Conservation (phyloP, 2,888 invertebrate species). For the Ernsta delagoae region DNA sequence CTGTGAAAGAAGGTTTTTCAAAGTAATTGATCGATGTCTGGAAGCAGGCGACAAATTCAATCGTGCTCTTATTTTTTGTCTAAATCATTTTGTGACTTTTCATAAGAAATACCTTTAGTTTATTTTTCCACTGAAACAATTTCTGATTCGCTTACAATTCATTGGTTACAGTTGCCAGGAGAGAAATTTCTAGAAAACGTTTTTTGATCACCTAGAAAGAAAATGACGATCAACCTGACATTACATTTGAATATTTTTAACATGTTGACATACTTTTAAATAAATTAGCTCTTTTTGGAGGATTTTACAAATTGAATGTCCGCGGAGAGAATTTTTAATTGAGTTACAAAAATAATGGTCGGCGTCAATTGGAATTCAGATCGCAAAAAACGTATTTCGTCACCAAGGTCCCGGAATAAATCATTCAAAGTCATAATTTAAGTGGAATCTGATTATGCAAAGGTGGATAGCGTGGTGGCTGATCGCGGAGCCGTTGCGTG, state of each 20-base stretch:
- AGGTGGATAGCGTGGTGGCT: slow-evolving; percentile 53
- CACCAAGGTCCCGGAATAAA: slow-evolving; percentile 64
- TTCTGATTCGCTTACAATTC: background rate
- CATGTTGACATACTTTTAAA: background rate
- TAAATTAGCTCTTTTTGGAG: background rate
- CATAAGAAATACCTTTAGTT: background rate
- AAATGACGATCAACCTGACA: background rate
- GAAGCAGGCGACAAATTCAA: slow-evolving; percentile 5
- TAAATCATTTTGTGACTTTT: slow-evolving; percentile 2
- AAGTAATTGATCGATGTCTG: slow-evolving; percentile 17
- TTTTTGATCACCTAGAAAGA: background rate
- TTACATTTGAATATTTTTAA: too few relatives aligned
- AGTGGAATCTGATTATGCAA: slow-evolving; percentile 70
- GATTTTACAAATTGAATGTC: background rate
- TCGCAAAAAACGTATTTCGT: slow-evolving; percentile 54
- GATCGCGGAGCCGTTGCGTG: slow-evolving; percentile 52
- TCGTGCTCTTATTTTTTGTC: background rate
- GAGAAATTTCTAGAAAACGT: background rate
- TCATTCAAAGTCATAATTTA: slow-evolving; percentile 73
- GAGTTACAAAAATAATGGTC: slow-evolving; percentile 22
- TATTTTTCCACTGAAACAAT: background rate
- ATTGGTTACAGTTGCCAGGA: background rate
- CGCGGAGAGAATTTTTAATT: slow-evolving; percentile 20
- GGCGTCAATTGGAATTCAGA: slow-evolving; percentile 42
- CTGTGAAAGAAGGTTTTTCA: slow-evolving; percentile 14